Base-by-base conservation (phyloP, 2,113 vertebrate species). In the Corvus cornix region DNA sequence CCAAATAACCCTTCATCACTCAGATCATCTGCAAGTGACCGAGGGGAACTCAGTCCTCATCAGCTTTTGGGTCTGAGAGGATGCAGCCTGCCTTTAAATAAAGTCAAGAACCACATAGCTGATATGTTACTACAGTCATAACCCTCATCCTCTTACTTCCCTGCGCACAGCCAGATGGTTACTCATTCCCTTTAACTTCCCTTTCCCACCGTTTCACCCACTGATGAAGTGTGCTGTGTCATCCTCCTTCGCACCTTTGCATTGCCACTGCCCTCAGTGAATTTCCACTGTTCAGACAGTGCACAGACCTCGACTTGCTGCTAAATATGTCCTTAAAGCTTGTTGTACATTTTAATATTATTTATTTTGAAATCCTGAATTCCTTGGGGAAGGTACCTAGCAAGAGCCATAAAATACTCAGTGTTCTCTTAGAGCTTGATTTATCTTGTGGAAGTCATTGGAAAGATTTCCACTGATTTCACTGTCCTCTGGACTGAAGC, bases 251-350 rank as follows among this genome's bases (percentile, higher is more conserved):
- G 41, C 30, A 60, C 33, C 43, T 69, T 55, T 37, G 12, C 43
- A 6, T 43, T 5, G 1, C 44, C 63, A 22, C 46, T 4, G 1
- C 13, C 28, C 2, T 33, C 51, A 4, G 26, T 46, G 43, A 92
- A 62, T 8, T 74, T 80, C 63, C 30, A 28, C 16, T 10, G 1
- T 8, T 60, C 30, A 28, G 48, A 41, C 31, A 10, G 64, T 82
- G 28, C 2, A 1, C 10, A 37, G 62, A 49, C 37, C 33, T 62
- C 0, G 0, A 22, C 43, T 62, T 4, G 1, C 53, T 76, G 70
- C 23, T 67, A 87, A 87, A 60, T 17, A 27, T 0, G 2, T 27
- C 31, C 49, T 63, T 73, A 58, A 73, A 77, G 10, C n/a, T 76
- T 72, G 30, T 52, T 64, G 49, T 53, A 37, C 14, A 4, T 82